Conservation (phyloP, 2,113 vertebrate species). For the Bos taurus region DNA sequence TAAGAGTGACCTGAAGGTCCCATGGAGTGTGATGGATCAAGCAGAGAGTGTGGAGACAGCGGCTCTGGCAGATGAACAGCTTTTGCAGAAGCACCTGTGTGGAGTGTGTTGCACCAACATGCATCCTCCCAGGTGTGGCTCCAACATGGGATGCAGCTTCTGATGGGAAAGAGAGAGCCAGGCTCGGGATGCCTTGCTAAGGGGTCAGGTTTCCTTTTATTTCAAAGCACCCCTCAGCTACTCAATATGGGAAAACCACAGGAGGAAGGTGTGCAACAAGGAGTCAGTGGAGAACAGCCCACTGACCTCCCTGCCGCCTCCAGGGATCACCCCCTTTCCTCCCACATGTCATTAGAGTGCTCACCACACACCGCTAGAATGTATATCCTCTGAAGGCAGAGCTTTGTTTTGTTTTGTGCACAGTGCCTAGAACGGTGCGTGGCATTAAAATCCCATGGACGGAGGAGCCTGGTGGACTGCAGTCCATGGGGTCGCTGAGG, state of each 20-base stretch:
- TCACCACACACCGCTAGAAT: not conserved
- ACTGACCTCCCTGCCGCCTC: accelerated
- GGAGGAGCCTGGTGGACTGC: too few relatives aligned
- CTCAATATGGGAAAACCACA: not conserved
- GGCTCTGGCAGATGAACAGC: too few relatives aligned
- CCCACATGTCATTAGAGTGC: accelerated
- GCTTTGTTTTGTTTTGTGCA: not conserved
- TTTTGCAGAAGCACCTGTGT: not conserved
- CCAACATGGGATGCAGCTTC: not conserved
- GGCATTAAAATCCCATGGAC: not conserved
- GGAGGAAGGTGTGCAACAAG: too few relatives aligned
- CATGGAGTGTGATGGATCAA: not conserved
- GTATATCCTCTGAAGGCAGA: not conserved
- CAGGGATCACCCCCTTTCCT: not conserved
- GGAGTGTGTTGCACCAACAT: not conserved
- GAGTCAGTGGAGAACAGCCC: not conserved
- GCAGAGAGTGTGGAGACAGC: not conserved
- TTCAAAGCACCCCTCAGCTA: not conserved
- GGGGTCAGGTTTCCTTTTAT: not conserved
- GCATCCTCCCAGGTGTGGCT: not conserved
- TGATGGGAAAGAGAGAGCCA: not conserved
- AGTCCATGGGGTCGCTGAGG: too few relatives aligned
- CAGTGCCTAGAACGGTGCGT: not conserved
- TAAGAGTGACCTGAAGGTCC: not conserved
- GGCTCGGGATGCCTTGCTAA: not conserved